Evolutionary conservation across 2,888 invertebrate genomes (phyloP).

Genomic region (Spisula solida): DNA sequence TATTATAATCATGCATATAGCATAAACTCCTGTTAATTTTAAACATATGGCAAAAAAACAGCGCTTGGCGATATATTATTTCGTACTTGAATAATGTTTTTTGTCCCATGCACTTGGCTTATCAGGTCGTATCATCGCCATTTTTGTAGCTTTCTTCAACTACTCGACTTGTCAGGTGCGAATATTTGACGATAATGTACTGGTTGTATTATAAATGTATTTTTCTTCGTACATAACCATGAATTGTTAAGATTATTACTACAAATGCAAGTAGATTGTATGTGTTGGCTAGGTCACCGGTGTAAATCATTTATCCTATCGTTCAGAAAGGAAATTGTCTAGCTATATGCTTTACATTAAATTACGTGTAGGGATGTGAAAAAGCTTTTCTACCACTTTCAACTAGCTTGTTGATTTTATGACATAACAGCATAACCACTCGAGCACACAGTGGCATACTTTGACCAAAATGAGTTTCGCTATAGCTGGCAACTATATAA

Average conservation of each 20-base stretch:
- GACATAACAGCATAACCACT: constrained; percentile 10
- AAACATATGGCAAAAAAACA: constrained; percentile 26
- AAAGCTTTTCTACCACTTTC: background rate
- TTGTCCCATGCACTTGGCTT: constrained; percentile 40
- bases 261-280: too few species aligned
- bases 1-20: background rate
- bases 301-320: constrained; percentile 16
- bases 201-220: constrained; percentile 36
- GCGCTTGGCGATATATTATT: constrained; percentile 30
- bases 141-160: constrained; percentile 35
- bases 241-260: constrained; percentile 35
- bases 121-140: constrained; percentile 36
- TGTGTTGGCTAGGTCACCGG: constrained; percentile 37
- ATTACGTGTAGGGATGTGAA: constrained; percentile 13
- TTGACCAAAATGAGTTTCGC: constrained; percentile 18
- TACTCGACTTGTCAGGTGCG: constrained; percentile 37
- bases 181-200: constrained; percentile 36
- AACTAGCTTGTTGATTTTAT: background rate
- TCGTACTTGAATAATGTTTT: constrained; percentile 43
- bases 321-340: constrained; percentile 19
- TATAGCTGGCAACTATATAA: background rate
- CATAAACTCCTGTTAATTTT: background rate
- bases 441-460: background rate
- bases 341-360: constrained; percentile 28
- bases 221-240: constrained; percentile 32